Base-by-base conservation (phyloP, 2,797 vertebrate genomes). In the Prunella strophiata region DNA sequence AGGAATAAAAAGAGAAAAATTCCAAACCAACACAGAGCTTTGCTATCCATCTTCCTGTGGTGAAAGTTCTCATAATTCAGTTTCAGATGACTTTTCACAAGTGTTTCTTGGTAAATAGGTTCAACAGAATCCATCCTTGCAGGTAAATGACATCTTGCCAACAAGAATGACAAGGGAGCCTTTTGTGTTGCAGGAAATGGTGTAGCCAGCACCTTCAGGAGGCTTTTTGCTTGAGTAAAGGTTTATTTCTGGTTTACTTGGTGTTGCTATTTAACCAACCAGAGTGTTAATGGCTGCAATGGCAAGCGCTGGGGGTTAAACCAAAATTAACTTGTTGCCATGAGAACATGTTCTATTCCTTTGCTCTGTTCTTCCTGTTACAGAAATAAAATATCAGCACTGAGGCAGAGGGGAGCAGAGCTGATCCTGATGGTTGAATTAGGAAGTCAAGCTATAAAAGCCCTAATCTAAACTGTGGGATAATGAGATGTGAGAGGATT, bases 401-500 rank as follows among this genome's bases (percentile, higher is more conserved):
- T 74, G 55, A 32, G 68, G 72, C 90, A 50, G 88, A 94, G 80
- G 91, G 91, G 79, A 95, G 93, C 65, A 93, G 75, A 91, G 65
- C 71, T 92, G 93, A 96, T 94, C 89, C 70, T 96, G 94, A 92
- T n/a, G 94, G 87, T 81, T 95, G 85, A 87, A 65, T 96, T 97
- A 91, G 57, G 73, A 96, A 96, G 82, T 78, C 83, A 77, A 96
- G 72, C 89, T 96, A 59, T 20, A 92, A 97, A 98, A 97, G 70
- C 94, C 91, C 77, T 96, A 96, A 97, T 95, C 95, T 97, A 97
- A 98, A 96, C 95, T 97, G 86, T 86, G 93, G 94, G 95, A 96
- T 97, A 98, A 97, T 70, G 97, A 98, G 97, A 97, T 93, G 93
- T 89, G 48, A 97, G 93, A 95, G 95, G 97, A 96, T 98, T 98